Base-by-base conservation (phyloP, 1,140 invertebrate species). In the Drosophila seguyi region DNA sequence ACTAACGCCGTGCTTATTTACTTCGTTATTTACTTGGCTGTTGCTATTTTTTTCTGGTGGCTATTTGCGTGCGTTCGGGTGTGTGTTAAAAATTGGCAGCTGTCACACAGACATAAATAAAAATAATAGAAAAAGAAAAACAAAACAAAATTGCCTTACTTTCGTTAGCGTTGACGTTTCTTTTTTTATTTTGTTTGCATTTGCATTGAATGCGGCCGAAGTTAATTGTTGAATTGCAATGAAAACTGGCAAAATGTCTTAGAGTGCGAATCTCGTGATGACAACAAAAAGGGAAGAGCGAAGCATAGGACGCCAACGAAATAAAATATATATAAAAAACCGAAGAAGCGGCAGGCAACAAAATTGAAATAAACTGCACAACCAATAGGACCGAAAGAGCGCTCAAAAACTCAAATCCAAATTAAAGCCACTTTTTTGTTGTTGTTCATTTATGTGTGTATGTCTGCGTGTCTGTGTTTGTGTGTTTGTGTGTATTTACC, bases 251-350 rank as follows among this genome's bases (percentile, higher is more conserved):
- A 14, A 38, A 55, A 31, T 73, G 45, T 29, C 42, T 56, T 25
- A 34, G 48, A 71, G 69, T 71, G 73, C 68, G 71, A 74, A 74
- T 52, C 31, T 36, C n/a, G 8, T 34, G 56, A 74, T 74, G 67
- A 73, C 69, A 73, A 73, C 69, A 72, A 42, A 72, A 72, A 72
- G 58, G 69, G 67, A 72, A 25, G 44, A 72, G 50, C 63, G 36
- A 34, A 41, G 22, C 47, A 47, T 55, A 75, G 60, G 61, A 57
- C 31, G 72, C 60, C 38, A 34, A 58, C 25, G 41, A 56, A 25
- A 22, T 39, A 42, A 38, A 55, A 20, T 18, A 41, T 52, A 29
- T 25, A 55, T 22, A 1, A 57, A 68, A 68, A 39, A 29, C 27
- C n/a, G 36, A 48, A 71, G 31, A 50, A 56, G 59, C 42, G 61